A percentile compares a stretch with the other conserved stretches of the same genome.
Evolutionary conservation across 2,797 vertebrate species (phyloP).

Genomic region (Xenops minutus): DNA sequence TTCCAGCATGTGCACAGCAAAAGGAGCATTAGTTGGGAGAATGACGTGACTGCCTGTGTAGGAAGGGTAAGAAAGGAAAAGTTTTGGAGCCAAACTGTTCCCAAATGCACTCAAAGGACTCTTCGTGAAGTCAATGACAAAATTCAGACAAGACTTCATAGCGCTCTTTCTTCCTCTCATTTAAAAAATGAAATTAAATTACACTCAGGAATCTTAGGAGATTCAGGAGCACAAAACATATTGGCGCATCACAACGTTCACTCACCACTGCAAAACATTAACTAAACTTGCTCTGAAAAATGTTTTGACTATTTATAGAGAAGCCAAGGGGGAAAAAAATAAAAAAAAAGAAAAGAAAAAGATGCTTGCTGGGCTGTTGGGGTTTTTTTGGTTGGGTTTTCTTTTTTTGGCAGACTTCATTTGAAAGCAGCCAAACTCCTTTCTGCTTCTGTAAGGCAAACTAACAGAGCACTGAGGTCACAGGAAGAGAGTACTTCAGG

Average conservation of each 20-base stretch:
- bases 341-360: not conserved
- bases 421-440: slow-evolving; percentile 25
- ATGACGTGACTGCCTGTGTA: slow-evolving; percentile 41
- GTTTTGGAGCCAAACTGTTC: slow-evolving; percentile 7
- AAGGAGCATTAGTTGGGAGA: slow-evolving; percentile 60
- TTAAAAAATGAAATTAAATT: slow-evolving; percentile 45
- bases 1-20: slow-evolving; percentile 67
- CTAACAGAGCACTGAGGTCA: not conserved
- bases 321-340: not conserved
- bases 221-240: not conserved
- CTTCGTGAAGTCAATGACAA: not conserved
- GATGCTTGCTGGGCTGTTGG: not conserved
- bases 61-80: slow-evolving; percentile 20
- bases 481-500: not conserved
- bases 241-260: slow-evolving; percentile 15
- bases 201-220: not conserved
- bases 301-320: slow-evolving; percentile 54
- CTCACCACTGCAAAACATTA: slow-evolving; percentile 32
- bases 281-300: slow-evolving; percentile 50
- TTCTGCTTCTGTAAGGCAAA: slow-evolving; percentile 35
- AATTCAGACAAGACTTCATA: slow-evolving; percentile 10
- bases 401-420: slow-evolving; percentile 44
- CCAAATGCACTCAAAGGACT: not conserved
- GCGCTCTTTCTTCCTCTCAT: not conserved
- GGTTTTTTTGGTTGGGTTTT: not conserved